phyloP scores from a whole-genome alignment of 2,113 vertebrate genomes.

The Tenrec ecaudatus region DNA sequence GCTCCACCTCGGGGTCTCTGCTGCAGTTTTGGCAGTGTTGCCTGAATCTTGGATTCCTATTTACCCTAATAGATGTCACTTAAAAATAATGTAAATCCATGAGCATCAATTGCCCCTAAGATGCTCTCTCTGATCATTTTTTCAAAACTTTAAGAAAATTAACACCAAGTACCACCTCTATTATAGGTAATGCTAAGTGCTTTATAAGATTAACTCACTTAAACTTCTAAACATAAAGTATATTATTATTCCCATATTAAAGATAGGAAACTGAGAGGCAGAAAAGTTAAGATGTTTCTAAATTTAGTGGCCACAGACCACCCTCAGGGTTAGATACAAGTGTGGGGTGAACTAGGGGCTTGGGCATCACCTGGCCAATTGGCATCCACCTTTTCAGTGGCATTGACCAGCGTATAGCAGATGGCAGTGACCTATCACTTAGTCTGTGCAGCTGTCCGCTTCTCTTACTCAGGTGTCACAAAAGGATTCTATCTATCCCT shows the following conservation, averaged over 20 bases:
- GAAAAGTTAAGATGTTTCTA: conserved; percentile 12
- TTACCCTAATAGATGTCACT: background rate
- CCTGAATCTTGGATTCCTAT: background rate
- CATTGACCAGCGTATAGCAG: background rate
- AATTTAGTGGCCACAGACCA: background rate
- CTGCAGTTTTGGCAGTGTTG: background rate
- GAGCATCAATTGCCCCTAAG: background rate
- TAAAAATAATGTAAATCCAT: background rate
- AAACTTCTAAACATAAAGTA: background rate
- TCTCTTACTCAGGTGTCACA: background rate
- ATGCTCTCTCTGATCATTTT: background rate
- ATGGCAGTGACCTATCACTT: background rate
- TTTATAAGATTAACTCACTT: background rate
- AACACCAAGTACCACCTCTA: conserved; percentile 1
- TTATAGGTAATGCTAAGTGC: background rate
- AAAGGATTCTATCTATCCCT: background rate
- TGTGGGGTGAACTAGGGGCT: background rate
- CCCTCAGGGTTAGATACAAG: background rate
- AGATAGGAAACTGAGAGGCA: background rate
- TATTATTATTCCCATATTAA: background rate
- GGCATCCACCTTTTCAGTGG: too few species aligned
- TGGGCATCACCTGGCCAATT: background rate
- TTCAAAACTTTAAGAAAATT: background rate
- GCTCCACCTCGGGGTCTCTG: background rate
- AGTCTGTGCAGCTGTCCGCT: background rate